Conservation (phyloP, 2,113 vertebrate species). For the Actinemys pallida region DNA sequence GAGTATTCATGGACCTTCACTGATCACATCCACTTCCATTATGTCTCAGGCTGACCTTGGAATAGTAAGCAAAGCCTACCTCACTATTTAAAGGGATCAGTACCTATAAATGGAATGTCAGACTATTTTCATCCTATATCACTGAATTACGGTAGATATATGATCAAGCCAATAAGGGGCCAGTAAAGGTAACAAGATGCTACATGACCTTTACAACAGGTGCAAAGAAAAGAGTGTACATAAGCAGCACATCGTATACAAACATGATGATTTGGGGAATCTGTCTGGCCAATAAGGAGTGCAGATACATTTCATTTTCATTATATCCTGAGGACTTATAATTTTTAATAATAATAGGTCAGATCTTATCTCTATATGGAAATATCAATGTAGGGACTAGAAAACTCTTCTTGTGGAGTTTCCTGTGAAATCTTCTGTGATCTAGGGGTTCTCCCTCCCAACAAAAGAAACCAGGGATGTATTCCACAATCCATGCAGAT, state of each 20-base stretch:
- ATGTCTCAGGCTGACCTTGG: background rate
- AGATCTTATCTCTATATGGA: background rate
- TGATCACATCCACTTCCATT: background rate
- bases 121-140: background rate
- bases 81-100: background rate
- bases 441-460: background rate
- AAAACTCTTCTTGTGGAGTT: background rate
- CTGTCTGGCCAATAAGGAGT: rapidly evolving
- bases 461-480: background rate
- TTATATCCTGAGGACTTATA: background rate
- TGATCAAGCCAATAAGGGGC: background rate
- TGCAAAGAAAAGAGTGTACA: background rate
- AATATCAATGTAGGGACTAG: background rate
- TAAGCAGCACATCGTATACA: background rate
- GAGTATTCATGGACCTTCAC: background rate
- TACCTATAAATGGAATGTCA: background rate
- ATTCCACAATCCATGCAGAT: background rate
- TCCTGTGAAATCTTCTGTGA: background rate
- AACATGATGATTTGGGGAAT: background rate
- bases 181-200: background rate
- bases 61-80: background rate
- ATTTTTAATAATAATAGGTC: background rate
- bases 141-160: rapidly evolving
- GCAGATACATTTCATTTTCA: background rate
- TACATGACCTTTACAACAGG: background rate